phyloP scores from a whole-genome alignment of 2,797 vertebrate genomes.

The Hoplostethus atlanticus region DNA sequence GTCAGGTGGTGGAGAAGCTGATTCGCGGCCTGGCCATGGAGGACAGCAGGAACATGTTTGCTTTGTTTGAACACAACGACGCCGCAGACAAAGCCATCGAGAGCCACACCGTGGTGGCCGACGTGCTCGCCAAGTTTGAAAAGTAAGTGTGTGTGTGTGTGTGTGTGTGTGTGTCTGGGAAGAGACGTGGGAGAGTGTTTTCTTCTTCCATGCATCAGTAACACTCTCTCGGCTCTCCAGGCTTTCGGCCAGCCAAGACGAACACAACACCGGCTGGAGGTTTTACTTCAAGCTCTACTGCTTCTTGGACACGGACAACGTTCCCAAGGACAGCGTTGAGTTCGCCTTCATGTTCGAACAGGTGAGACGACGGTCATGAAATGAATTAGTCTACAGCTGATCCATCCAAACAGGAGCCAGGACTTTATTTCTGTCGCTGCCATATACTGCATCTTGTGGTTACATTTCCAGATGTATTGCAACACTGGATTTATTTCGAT shows the following conservation, averaged over 20 bases:
- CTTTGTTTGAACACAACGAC: slow-evolving; percentile 91
- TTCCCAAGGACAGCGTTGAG: slow-evolving; percentile 95
- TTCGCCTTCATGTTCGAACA: slow-evolving; percentile 99
- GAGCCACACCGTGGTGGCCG: slow-evolving; percentile 93
- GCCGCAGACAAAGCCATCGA: slow-evolving; percentile 93
- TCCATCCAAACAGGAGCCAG: background rate
- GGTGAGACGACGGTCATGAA: slow-evolving; percentile 76
- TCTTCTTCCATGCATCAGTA: rapidly evolving
- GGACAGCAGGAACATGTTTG: slow-evolving; percentile 95
- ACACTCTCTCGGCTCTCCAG: slow-evolving; percentile 69
- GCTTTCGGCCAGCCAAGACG: slow-evolving; percentile 85
- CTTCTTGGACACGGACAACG: slow-evolving; percentile 93
- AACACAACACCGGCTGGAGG: slow-evolving; percentile 89
- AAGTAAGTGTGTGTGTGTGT: slow-evolving; percentile 83
- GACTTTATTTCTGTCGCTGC: too few species aligned
- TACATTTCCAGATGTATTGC: too few species aligned
- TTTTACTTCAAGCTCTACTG: slow-evolving; percentile 99
- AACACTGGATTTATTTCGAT: too few species aligned
- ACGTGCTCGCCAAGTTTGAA: slow-evolving; percentile 96
- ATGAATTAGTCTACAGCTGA: background rate
- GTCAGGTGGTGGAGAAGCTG: slow-evolving; percentile 94
- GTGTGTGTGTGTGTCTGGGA: background rate
- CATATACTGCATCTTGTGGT: too few species aligned
- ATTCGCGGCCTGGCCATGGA: slow-evolving; percentile 94
- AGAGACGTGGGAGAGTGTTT: too few species aligned